phyloP scores from a whole-genome alignment of 2,888 invertebrate genomes.

The Dorcus parallelipipedus region DNA sequence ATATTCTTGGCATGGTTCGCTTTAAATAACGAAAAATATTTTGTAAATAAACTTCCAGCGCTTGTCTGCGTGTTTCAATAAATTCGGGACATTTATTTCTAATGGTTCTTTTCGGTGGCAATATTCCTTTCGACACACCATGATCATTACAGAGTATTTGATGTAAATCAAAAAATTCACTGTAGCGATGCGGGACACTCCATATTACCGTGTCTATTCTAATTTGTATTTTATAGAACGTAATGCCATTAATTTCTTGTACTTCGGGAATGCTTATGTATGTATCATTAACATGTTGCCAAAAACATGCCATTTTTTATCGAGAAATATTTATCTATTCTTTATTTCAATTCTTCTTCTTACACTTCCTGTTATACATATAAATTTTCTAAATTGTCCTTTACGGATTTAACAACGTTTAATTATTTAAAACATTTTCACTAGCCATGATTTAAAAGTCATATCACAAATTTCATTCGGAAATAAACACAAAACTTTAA shows the following conservation, averaged over 20 bases:
- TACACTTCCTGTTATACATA: no score
- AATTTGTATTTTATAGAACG: constrained; percentile 70
- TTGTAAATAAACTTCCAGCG: constrained; percentile 77
- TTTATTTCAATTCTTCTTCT: no score
- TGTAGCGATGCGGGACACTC: constrained; percentile 84
- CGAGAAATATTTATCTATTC: no score
- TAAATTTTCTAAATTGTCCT: no score
- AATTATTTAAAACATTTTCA: no score
- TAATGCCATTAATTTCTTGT: constrained; percentile 63
- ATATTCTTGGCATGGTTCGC: constrained; percentile 73
- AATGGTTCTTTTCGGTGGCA: constrained; percentile 92
- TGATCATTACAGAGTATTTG: constrained; percentile 77
- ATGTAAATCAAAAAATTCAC: constrained; percentile 85
- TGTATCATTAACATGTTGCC: constrained; percentile 65
- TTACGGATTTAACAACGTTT: no score
- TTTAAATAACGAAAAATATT: constrained; percentile 73
- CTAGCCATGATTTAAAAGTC: no score
- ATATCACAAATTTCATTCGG: no score
- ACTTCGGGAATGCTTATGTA: constrained; percentile 63
- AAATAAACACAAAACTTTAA: no score
- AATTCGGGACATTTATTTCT: constrained; percentile 87
- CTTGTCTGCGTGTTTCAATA: constrained; percentile 76
- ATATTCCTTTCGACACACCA: constrained; percentile 76
- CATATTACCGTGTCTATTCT: constrained; percentile 72
- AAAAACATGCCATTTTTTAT: constrained; percentile 68